Evolutionary conservation across 30 jellyfish, hydroid and myxozoan species (phyloP).

Genomic region (Hydra vulgaris): DNA sequence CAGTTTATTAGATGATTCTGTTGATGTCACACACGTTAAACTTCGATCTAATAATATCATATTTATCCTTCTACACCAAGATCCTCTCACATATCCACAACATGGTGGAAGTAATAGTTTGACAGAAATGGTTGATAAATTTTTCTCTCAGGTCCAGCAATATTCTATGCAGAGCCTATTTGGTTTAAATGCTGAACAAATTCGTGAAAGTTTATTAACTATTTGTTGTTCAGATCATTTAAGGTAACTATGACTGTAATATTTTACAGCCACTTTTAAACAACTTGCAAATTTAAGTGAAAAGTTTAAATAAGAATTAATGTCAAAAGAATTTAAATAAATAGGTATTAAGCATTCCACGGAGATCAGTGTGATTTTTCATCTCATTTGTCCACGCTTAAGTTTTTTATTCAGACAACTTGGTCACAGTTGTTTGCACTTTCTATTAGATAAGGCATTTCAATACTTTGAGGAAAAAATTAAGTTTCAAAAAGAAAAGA

Average conservation of each 20-base stretch:
- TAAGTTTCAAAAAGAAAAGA: too few relatives aligned
- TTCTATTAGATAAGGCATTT: too few relatives aligned
- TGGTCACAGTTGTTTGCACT: too few relatives aligned
- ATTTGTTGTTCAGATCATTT: conserved; percentile 70
- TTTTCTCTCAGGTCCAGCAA: conserved; percentile 61
- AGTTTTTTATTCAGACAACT: too few relatives aligned
- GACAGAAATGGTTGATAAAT: conserved; percentile 53
- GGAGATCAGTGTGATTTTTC: too few relatives aligned
- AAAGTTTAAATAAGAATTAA: too few relatives aligned
- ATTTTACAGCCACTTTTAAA: not conserved
- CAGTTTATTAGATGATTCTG: conserved; percentile 62
- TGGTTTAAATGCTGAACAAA: conserved; percentile 54
- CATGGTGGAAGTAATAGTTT: conserved; percentile 35
- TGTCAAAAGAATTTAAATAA: too few relatives aligned
- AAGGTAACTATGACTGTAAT: conserved; percentile 33
- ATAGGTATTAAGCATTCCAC: too few relatives aligned
- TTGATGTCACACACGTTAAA: conserved; percentile 47
- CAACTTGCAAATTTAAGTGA: too few relatives aligned
- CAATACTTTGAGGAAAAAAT: too few relatives aligned
- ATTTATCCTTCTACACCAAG: conserved; percentile 70
- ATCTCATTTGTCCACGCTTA: too few relatives aligned
- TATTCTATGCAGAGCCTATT: conserved; percentile 74
- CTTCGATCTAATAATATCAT: conserved; percentile 69
- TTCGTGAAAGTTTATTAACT: conserved; percentile 48
- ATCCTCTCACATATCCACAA: conserved; percentile 39